Evolutionary conservation across 2,797 vertebrate species (phyloP).

Genomic region (Sebastes hopkinsi): DNA sequence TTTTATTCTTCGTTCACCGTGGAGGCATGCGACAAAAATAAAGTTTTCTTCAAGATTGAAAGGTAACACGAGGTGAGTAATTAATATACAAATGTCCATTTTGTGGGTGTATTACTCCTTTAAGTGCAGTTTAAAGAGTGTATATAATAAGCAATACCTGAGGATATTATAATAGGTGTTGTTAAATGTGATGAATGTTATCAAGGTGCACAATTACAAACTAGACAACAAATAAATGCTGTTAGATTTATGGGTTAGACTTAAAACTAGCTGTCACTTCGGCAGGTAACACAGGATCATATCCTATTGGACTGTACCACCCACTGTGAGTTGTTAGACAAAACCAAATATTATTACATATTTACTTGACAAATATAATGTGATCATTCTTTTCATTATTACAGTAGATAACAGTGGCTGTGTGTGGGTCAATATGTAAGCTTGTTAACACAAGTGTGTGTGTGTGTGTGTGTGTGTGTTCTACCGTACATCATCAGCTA

Average conservation of each 20-base stretch:
- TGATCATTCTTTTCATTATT: background rate
- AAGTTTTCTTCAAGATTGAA: background rate
- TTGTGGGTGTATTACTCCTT: background rate
- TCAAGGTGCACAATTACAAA: background rate
- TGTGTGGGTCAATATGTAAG: background rate
- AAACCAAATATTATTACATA: background rate
- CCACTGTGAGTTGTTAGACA: background rate
- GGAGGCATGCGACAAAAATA: fast-evolving
- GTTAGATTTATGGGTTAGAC: background rate
- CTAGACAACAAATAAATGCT: background rate
- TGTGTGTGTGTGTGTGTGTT: background rate
- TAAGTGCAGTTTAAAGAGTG: background rate
- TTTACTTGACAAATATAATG: background rate
- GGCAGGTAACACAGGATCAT: background rate
- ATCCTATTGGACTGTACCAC: background rate
- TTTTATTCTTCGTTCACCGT: background rate
- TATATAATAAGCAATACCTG: background rate
- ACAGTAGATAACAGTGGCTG: background rate
- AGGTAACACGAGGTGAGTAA: background rate
- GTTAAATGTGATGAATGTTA: background rate
- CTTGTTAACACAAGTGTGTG: background rate
- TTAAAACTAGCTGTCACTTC: background rate
- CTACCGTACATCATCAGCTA: conserved; percentile 91
- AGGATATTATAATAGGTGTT: background rate
- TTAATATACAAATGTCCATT: background rate